Conservation (phyloP, 1,140 invertebrate genomes). For the Diorhabda sublineata region DNA sequence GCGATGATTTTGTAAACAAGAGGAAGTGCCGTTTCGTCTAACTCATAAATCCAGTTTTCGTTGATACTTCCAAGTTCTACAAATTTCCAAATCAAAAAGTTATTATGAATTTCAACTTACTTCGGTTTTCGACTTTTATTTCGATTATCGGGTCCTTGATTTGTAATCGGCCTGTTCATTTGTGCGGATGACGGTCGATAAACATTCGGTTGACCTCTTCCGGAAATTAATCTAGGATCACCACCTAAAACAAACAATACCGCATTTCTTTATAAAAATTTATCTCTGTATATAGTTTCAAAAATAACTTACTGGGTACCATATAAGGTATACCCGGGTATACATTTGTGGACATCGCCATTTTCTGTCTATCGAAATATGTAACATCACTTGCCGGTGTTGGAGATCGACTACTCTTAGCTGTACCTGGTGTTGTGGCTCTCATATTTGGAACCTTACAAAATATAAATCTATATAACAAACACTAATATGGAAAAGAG, state of each 20-base stretch:
- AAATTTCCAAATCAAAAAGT: not conserved
- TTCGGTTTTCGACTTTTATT: conserved; percentile 22
- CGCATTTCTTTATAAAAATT: too few species aligned
- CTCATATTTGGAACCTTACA: conserved; percentile 40
- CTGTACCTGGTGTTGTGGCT: conserved; percentile 39
- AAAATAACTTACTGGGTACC: conserved; percentile 40
- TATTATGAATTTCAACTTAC: not conserved
- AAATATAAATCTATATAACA: not conserved
- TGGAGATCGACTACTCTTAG: conserved; percentile 43
- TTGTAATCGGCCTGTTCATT: conserved; percentile 17
- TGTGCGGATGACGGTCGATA: conserved; percentile 36
- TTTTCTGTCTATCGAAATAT: conserved; percentile 38
- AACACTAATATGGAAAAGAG: too few species aligned
- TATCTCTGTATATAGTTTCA: not conserved
- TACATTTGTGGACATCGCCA: conserved; percentile 34
- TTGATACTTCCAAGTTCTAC: not conserved
- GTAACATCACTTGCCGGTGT: conserved; percentile 41
- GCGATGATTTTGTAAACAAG: too few species aligned
- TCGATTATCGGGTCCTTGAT: conserved; percentile 25
- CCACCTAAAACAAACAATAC: conserved; percentile 25
- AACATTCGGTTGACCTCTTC: conserved; percentile 36
- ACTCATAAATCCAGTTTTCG: not conserved
- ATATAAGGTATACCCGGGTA: conserved; percentile 44
- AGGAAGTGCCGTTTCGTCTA: too few species aligned
- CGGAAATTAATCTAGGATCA: conserved; percentile 37